Base-by-base conservation (phyloP, 2,888 invertebrate genomes). In the Notodonta ziczac region DNA sequence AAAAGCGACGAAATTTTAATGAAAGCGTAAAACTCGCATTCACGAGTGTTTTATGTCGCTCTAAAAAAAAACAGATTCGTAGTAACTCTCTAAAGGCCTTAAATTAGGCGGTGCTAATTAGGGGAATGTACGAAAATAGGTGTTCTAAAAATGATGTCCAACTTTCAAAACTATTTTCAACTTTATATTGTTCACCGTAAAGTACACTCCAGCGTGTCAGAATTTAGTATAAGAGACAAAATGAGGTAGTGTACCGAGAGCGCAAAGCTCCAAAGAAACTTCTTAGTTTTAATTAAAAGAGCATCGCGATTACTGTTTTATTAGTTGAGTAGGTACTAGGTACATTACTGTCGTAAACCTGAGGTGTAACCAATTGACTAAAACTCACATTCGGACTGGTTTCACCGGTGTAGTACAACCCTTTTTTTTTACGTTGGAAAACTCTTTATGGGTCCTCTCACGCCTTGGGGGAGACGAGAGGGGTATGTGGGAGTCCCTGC, bases 231-330 rank as follows among this genome's bases (percentile, higher is more conserved):
- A 73, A 74, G 67, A 74, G 67, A 66, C 67, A 73, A 76, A 77
- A 72, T 73, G 72, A 79, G 63, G 69, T 66, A 74, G 24, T 76
- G 73, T 71, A 70, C 65, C 16, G 60, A 69, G 63, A 74, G 63
- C 66, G 67, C 71, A 76, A 73, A 79, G 79, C 86, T 81, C 78
- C 85, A 82, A 87, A 84, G 82, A 84, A 86, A 85, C 80, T 86
- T 83, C 85, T 85, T 78, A 77, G 78, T 7, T 83, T 83, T 88
- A 89, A 90, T 89, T 89, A 88, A 86, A 90, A 86, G 84, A 87
- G 74, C 85, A 84, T 85, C 80, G 83, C 82, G 83, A 88, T 88
- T 89, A 88, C 85, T 82, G 77, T 83, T 86, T 80, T 86, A 87
- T 87, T 86, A 84, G 83, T 87, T 4, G 9, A 10, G 35, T 35